Evolutionary conservation across 2,797 vertebrate species (phyloP).

Genomic region (Molossus molossus): DNA sequence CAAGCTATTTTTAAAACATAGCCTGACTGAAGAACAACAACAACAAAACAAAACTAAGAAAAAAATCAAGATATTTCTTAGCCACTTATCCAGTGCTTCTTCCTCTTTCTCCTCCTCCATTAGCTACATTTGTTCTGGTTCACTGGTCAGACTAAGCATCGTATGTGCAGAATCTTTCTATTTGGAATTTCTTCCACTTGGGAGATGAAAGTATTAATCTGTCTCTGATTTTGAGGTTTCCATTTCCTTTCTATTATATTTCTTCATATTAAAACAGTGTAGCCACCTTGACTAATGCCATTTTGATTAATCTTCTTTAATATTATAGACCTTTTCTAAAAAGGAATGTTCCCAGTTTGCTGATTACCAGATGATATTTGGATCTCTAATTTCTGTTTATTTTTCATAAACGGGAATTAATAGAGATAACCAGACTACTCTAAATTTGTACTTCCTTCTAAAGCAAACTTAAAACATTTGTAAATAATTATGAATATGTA

Average conservation of each 20-base stretch:
- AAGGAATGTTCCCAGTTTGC: neutral
- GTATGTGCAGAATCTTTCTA: neutral
- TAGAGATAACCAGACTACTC: constrained; percentile 6
- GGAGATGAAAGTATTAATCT: constrained; percentile 1
- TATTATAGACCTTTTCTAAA: neutral
- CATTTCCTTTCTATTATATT: constrained; percentile 44
- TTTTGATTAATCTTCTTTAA: constrained; percentile 59
- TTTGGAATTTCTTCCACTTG: constrained; percentile 44
- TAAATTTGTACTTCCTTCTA: constrained; percentile 37
- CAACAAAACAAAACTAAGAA: neutral
- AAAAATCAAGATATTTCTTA: neutral
- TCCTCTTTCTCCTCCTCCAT: neutral
- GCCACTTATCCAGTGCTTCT: neutral
- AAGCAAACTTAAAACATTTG: constrained; percentile 50
- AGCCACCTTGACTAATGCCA: neutral
- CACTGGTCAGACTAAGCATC: neutral
- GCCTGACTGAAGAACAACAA: neutral
- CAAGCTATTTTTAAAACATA: neutral
- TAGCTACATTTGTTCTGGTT: neutral
- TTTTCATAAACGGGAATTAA: constrained; percentile 54
- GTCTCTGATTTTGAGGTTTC: constrained; percentile 44
- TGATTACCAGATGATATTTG: constrained; percentile 60
- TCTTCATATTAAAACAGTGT: constrained; percentile 43
- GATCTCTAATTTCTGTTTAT: constrained; percentile 55
- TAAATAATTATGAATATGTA: constrained; percentile 17